Evolutionary conservation across 2,888 invertebrate species (phyloP).

Genomic region (Papilio protenor): DNA sequence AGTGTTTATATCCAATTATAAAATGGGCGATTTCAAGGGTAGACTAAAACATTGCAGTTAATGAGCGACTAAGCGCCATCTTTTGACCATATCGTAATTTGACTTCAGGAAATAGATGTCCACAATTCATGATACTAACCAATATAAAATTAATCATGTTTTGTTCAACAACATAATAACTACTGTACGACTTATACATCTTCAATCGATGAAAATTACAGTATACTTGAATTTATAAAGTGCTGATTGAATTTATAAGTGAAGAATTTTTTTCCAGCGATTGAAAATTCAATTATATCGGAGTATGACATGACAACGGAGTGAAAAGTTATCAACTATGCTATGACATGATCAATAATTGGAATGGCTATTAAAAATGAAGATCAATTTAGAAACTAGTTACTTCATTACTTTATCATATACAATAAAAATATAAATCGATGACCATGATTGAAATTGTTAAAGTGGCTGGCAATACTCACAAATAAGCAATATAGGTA

Average conservation of each 20-base stretch:
- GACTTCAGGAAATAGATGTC: not conserved
- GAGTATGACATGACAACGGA: not conserved
- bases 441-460: not conserved
- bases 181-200: not conserved
- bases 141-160: not conserved
- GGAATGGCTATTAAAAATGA: not conserved
- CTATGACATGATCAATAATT: not conserved
- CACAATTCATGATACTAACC: not conserved
- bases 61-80: not conserved
- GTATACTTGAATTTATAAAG: not conserved
- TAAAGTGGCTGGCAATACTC: not conserved
- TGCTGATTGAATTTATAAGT: constrained; percentile 20
- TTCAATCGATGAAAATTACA: not conserved
- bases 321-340: not conserved
- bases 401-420: not conserved
- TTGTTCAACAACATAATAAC: not conserved
- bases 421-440: too few species aligned
- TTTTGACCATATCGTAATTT: not conserved
- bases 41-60: not conserved
- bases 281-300: constrained; percentile 2
- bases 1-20: not conserved
- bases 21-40: not conserved
- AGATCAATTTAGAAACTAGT: not conserved
- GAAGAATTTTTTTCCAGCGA: not conserved
- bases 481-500: not conserved